Conservation (phyloP, 2,888 invertebrate species). For the Ophion costatus region DNA sequence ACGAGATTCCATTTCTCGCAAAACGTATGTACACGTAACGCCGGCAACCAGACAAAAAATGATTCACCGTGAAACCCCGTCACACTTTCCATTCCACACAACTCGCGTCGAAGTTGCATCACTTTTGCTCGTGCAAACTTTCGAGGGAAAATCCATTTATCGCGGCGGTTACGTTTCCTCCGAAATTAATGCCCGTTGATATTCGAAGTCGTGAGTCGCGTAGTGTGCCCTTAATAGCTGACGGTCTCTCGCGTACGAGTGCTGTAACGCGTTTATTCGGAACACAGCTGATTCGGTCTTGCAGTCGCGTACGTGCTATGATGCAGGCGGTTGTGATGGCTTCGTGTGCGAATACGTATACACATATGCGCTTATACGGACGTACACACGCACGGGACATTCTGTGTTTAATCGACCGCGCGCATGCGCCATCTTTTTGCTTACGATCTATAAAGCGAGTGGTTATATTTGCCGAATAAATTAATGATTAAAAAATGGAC, state of each 20-base stretch:
- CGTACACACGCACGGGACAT: neutral
- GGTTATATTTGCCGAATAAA: neutral
- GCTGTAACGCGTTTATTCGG: neutral
- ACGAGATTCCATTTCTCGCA: neutral
- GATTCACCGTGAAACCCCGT: conserved; percentile 36
- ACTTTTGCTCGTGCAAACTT: neutral
- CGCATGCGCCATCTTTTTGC: neutral
- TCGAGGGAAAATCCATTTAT: neutral
- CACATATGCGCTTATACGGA: neutral
- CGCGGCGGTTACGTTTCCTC: neutral
- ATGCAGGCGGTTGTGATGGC: neutral
- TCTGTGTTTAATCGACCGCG: neutral
- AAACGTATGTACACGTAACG: neutral
- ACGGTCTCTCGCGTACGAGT: conserved; percentile 30
- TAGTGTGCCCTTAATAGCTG: conserved; percentile 8
- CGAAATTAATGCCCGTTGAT: neutral
- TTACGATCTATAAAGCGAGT: neutral
- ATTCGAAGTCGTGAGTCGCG: neutral
- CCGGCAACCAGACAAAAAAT: conserved; percentile 3
- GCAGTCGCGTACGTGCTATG: neutral
- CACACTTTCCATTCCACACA: conserved; percentile 42
- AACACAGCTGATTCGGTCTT: conserved; percentile 8
- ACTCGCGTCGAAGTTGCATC: conserved; percentile 42
- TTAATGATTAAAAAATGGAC: neutral
- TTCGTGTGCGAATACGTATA: neutral